Conservation (phyloP, 2,888 invertebrate genomes). For the Orthosia gothica region DNA sequence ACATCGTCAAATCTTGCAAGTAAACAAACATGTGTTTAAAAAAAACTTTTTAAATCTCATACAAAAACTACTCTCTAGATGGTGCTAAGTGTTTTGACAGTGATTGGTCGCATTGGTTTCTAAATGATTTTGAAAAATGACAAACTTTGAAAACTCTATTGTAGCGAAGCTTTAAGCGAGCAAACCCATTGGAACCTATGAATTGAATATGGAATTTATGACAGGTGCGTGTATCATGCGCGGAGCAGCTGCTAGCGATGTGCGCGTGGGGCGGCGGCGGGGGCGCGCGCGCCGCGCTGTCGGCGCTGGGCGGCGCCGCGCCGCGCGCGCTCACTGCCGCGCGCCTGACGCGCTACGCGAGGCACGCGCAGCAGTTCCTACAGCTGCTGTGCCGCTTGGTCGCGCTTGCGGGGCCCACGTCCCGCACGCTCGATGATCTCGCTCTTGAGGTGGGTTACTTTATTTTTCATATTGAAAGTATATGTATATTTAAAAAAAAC, state of each 20-base stretch:
- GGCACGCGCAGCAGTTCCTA: constrained; percentile 95
- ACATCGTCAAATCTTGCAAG: no score
- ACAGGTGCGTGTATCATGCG: constrained; percentile 94
- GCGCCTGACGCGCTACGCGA: constrained; percentile 91
- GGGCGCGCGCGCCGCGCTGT: constrained; percentile 92
- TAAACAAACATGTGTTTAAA: no score
- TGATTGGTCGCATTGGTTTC: no score
- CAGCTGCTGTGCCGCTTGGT: constrained; percentile 93
- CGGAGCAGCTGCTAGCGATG: constrained; percentile 96
- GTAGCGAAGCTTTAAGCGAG: no score
- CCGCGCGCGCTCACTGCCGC: constrained; percentile 92
- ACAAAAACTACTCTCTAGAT: no score
- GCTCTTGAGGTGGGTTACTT: constrained; percentile 78
- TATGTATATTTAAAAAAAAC: no score
- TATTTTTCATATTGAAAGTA: neutral
- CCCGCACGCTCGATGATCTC: constrained; percentile 93
- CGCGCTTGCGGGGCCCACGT: constrained; percentile 93
- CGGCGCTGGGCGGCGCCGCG: constrained; percentile 81
- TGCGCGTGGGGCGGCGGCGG: constrained; percentile 95
- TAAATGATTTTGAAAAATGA: no score
- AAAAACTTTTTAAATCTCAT: no score
- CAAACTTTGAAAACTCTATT: no score
- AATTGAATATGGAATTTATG: neutral
- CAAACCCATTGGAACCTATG: no score
- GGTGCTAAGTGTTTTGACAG: no score